Percentiles rank a stretch among this genome's conserved stretches.
These are phyloP conservation scores for Camponotus vicinus DNA, from an alignment of 1,140 invertebrate species.

Conservation along the genomic window DNA sequence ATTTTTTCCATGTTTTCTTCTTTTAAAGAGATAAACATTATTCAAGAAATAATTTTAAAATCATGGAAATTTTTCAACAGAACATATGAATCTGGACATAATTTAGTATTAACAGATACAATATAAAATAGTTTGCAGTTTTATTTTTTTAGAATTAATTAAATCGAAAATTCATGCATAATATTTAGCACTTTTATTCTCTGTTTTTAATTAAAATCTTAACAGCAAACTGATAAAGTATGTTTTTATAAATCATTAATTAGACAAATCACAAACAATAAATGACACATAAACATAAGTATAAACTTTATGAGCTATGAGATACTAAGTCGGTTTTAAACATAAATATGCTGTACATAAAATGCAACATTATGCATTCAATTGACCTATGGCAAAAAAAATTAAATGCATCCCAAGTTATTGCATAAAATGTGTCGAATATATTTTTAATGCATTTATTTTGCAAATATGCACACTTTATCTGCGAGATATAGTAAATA, in stretches of 20 bases:
- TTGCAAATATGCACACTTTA: constrained; percentile 12
- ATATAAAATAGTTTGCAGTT: not conserved
- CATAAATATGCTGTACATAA: not conserved
- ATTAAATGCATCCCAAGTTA: not conserved
- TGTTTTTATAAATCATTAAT: not conserved
- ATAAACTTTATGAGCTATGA: not conserved
- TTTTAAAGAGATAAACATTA: not conserved
- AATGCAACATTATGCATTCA: constrained; percentile 13
- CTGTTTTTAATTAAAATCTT: not conserved
- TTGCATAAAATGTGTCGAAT: not conserved
- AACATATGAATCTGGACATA: not conserved
- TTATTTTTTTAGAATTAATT: not conserved
- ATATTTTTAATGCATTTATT: not conserved
- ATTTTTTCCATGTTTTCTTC: not conserved
- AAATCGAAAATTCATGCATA: not conserved
- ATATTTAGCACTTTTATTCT: not conserved
- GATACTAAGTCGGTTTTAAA: constrained; percentile 15
- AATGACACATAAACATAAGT: not conserved
- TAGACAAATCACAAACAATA: not conserved
- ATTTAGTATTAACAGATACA: not conserved
- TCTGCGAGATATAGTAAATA: not conserved
- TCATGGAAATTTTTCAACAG: not conserved
- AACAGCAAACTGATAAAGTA: not conserved
- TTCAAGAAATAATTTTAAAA: not conserved
- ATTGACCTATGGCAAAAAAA: not conserved